phyloP scores from a whole-genome alignment of 2,888 invertebrate species.

The Andrena flavipes region DNA sequence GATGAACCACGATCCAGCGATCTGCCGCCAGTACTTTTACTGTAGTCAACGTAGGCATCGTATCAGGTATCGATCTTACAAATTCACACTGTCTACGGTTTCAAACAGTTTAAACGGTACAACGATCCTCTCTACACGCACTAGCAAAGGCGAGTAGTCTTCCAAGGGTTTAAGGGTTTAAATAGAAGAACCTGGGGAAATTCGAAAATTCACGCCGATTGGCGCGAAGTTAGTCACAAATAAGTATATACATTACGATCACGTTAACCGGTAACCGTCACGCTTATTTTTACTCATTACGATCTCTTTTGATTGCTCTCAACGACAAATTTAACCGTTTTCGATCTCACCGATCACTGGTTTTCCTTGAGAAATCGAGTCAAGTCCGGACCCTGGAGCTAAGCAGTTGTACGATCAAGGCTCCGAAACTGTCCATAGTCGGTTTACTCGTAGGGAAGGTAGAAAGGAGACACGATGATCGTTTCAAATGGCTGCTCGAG shows the following conservation, averaged over 20 bases:
- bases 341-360: conserved; percentile 21
- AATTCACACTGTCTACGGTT: not conserved
- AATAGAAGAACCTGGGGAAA: not conserved
- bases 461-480: not conserved
- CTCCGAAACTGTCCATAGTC: conserved; percentile 17
- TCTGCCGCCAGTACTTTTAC: conserved; percentile 82
- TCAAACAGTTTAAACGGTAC: not conserved
- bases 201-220: no score
- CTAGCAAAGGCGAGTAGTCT: no score
- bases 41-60: conserved; percentile 82
- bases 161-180: no score
- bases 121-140: not conserved
- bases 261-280: not conserved
- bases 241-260: not conserved
- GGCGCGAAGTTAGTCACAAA: not conserved
- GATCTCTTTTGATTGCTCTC: not conserved
- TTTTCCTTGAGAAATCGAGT: conserved; percentile 54
- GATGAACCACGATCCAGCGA: conserved; percentile 81
- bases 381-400: conserved; percentile 25
- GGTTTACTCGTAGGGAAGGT: not conserved
- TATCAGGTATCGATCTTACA: conserved; percentile 74
- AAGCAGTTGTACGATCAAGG: conserved; percentile 8
- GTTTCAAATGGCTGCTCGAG: not conserved
- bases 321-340: conserved; percentile 1
- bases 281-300: not conserved